phyloP scores from a whole-genome alignment of 2,797 vertebrate genomes.

The Ptychadena robeensis region DNA sequence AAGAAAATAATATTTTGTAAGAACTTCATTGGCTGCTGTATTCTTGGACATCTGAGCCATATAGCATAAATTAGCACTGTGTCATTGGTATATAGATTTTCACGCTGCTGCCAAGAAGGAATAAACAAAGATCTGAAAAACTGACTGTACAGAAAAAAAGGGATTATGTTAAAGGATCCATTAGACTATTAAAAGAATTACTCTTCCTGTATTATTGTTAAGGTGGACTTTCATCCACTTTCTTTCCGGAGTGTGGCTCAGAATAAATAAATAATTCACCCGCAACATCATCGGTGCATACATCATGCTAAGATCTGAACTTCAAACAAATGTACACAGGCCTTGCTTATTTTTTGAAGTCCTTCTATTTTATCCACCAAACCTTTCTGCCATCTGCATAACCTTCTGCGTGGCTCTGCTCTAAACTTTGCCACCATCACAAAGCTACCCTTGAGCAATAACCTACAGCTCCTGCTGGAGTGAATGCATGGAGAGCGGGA shows the following conservation, averaged over 20 bases:
- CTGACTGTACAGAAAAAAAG: not conserved
- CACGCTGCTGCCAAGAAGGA: not conserved
- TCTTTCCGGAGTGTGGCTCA: constrained; percentile 21
- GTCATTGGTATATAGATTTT: not conserved
- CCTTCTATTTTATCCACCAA: not conserved
- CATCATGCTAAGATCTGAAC: not conserved
- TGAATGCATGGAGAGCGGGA: not conserved
- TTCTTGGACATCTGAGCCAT: not conserved
- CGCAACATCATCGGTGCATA: not conserved
- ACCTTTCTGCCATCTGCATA: not conserved
- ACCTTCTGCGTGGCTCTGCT: not conserved
- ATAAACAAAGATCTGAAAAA: not conserved
- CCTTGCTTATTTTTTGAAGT: not conserved
- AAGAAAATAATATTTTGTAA: not conserved
- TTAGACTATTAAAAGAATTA: constrained; percentile 47
- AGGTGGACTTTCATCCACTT: constrained; percentile 16
- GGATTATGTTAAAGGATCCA: constrained; percentile 44
- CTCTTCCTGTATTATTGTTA: constrained; percentile 17
- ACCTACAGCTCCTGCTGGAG: not conserved
- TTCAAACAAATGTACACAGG: not conserved
- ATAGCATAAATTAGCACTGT: not conserved
- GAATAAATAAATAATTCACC: not conserved
- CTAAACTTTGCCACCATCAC: not conserved
- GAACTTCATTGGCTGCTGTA: not conserved
- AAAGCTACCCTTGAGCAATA: not conserved